Percentiles rank a stretch among this genome's conserved stretches.
These are phyloP conservation scores for Plutella xylostella DNA, from an alignment of 2,888 invertebrate species.

Conservation along the genomic window DNA sequence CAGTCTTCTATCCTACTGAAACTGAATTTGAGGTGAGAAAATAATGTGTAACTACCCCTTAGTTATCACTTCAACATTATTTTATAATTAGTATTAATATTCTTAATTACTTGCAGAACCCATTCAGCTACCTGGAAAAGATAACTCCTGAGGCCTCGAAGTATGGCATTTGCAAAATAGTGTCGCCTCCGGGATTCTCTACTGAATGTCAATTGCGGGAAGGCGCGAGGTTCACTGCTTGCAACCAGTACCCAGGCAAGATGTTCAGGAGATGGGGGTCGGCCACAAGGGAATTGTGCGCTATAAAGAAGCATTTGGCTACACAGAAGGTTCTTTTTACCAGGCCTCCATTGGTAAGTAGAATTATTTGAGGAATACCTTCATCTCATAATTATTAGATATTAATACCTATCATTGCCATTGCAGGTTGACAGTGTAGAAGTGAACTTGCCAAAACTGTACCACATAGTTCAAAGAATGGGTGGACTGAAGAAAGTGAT, in stretches of 20 bases:
- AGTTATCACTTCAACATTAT: no score
- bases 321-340: conserved; percentile 80
- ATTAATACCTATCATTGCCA: conserved; percentile 15
- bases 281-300: conserved; percentile 84
- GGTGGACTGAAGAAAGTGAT: conserved; percentile 90
- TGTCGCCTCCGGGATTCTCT: conserved; percentile 83
- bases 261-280: conserved; percentile 92
- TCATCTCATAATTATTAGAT: neutral
- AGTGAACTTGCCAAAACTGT: conserved; percentile 87
- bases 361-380: neutral
- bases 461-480: conserved; percentile 84
- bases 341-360: conserved; percentile 81
- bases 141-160: conserved; percentile 81
- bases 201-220: conserved; percentile 84
- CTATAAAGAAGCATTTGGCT: conserved; percentile 84
- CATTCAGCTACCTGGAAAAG: conserved; percentile 84
- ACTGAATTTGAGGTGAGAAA: conserved; percentile 77
- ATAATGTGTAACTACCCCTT: no score
- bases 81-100: no score
- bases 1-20: conserved; percentile 82
- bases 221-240: conserved; percentile 87
- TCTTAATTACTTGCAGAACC: conserved; percentile 79
- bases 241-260: conserved; percentile 91
- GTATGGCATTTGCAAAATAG: conserved; percentile 89
- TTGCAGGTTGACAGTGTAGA: conserved; percentile 89